Conservation (phyloP, 2,113 vertebrate genomes). For the Natator depressus region DNA sequence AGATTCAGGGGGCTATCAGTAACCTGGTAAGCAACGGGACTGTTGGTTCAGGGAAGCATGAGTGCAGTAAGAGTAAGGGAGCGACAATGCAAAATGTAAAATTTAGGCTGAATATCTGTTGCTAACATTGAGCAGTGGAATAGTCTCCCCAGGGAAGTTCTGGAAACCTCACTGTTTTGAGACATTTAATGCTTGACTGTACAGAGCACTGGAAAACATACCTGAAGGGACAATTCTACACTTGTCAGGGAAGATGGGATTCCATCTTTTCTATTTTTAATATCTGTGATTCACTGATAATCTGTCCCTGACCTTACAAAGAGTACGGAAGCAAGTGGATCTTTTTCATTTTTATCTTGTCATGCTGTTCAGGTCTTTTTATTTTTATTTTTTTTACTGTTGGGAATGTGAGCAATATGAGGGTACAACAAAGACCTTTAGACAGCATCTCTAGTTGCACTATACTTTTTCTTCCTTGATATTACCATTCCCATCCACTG, state of each 20-base stretch:
- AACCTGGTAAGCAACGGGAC: neutral
- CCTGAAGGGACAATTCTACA: neutral
- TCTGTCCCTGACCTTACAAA: neutral
- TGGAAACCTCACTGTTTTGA: neutral
- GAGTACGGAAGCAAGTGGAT: neutral
- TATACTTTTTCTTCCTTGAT: neutral
- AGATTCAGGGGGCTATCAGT: neutral
- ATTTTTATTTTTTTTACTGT: neutral
- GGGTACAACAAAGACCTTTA: neutral
- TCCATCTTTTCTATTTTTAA: neutral
- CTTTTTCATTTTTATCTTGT: neutral
- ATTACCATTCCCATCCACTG: rapidly evolving
- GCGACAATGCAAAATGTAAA: constrained; percentile 28
- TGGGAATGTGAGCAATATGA: neutral
- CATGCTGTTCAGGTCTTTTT: neutral
- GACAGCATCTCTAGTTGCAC: neutral
- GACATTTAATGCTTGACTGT: neutral
- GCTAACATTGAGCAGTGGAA: constrained; percentile 14
- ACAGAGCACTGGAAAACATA: neutral
- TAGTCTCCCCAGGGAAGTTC: neutral
- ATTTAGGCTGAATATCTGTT: constrained; percentile 28
- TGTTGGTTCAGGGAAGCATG: neutral
- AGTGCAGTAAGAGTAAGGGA: neutral
- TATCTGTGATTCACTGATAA: neutral
- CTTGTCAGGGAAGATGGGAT: neutral